A percentile compares a stretch with the other conserved stretches of the same genome.
These are phyloP conservation scores for Corvus cornix DNA, from an alignment of 2,113 vertebrate species.

Conservation along the genomic window DNA sequence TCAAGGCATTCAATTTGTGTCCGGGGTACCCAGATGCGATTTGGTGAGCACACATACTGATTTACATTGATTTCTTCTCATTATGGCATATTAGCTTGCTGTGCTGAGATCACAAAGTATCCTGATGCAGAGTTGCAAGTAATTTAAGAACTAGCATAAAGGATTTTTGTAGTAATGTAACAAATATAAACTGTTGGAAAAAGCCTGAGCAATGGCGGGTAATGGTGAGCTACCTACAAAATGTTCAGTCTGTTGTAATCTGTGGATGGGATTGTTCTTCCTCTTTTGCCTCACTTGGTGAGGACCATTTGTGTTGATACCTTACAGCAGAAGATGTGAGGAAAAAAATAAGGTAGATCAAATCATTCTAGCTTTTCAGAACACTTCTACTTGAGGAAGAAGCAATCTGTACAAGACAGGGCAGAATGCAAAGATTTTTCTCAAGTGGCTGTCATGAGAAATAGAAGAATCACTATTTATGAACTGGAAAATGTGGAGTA, in stretches of 20 bases:
- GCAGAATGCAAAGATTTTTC: not conserved
- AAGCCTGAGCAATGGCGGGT: not conserved
- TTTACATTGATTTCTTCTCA: rapidly evolving
- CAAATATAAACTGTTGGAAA: not conserved
- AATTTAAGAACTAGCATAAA: not conserved
- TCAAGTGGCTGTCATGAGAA: not conserved
- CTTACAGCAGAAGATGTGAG: not conserved
- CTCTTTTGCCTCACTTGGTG: not conserved
- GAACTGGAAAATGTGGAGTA: not conserved
- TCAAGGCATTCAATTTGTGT: conserved; percentile 84
- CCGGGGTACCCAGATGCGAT: conserved; percentile 80
- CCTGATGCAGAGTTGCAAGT: not conserved
- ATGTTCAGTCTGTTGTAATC: not conserved
- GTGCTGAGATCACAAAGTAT: not conserved
- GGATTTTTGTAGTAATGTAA: not conserved
- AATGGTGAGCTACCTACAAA: not conserved
- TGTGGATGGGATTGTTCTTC: not conserved
- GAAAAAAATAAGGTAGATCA: not conserved
- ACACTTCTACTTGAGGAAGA: not conserved
- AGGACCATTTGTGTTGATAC: not conserved
- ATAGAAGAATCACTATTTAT: not conserved
- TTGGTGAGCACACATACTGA: conserved; percentile 73
- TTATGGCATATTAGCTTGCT: not conserved
- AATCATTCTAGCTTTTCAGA: not conserved
- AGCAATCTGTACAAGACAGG: not conserved